Evolutionary conservation across 2,888 invertebrate species (phyloP).

Genomic region (Cantharis nigra): DNA sequence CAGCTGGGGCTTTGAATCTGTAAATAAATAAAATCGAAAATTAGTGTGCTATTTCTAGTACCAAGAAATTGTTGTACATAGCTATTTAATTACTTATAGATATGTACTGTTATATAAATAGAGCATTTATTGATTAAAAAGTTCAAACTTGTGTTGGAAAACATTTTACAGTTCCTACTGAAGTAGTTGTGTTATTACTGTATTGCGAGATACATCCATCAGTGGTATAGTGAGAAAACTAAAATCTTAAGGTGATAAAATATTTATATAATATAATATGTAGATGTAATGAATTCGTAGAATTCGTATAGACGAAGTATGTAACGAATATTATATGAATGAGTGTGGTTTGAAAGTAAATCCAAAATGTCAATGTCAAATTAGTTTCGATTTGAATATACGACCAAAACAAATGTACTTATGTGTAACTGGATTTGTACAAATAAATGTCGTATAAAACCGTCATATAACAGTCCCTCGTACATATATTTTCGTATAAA

Average conservation of each 20-base stretch:
- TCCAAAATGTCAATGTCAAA: too few species aligned
- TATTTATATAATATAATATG: neutral
- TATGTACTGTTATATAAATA: neutral
- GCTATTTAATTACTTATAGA: neutral
- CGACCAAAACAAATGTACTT: too few species aligned
- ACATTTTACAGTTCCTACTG: neutral
- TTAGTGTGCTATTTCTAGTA: neutral
- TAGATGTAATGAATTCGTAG: neutral
- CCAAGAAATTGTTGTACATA: neutral
- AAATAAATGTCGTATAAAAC: too few species aligned
- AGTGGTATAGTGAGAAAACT: neutral
- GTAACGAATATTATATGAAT: too few species aligned
- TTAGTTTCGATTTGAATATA: too few species aligned
- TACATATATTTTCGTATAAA: too few species aligned
- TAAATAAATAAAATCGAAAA: neutral
- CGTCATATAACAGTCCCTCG: too few species aligned
- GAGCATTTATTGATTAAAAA: neutral
- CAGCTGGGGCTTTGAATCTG: neutral
- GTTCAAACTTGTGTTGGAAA: neutral
- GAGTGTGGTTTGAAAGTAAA: too few species aligned
- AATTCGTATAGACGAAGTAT: too few species aligned
- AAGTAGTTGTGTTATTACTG: neutral
- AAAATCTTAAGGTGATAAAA: neutral
- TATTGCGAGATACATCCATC: neutral
- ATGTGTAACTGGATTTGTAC: too few species aligned